Percentiles rank a stretch among this genome's conserved stretches.
Evolutionary conservation across 92 coral and sea anemone species (phyloP).

Genomic region (Zoanthus gigantus): DNA sequence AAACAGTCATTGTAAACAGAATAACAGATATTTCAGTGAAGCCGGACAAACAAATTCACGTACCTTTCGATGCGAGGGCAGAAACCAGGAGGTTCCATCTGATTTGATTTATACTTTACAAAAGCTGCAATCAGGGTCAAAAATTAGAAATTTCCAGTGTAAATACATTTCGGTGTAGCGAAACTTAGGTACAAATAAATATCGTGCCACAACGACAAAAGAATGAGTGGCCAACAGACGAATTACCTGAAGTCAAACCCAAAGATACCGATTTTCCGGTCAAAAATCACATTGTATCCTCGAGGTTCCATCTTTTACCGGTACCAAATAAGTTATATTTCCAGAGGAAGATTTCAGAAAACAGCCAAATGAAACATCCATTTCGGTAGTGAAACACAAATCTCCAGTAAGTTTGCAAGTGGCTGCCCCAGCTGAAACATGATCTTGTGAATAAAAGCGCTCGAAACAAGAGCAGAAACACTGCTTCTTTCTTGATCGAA

Average conservation of each 20-base stretch:
- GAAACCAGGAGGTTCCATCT: not conserved
- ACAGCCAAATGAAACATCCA: not conserved
- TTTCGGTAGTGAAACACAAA: not conserved
- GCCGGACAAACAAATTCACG: not conserved
- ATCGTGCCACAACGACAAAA: slow-evolving; percentile 3
- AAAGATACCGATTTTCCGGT: not conserved
- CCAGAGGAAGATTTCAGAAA: no score
- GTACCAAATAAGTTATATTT: no score
- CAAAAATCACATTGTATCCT: not conserved
- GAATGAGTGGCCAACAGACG: slow-evolving; percentile 4
- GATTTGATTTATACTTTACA: not conserved
- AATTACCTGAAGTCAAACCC: not conserved
- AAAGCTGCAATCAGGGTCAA: not conserved
- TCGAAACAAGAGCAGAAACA: no score
- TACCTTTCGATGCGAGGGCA: not conserved
- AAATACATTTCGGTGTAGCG: not conserved
- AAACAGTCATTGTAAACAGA: no score
- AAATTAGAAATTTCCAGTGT: slow-evolving; percentile 6
- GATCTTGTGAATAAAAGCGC: no score
- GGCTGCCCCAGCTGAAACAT: no score
- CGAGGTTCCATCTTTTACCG: no score
- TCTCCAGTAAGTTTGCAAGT: no score
- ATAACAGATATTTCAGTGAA: no score
- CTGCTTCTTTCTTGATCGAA: no score
- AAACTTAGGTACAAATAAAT: not conserved